These are phyloP conservation scores for Drosophila paramelanica DNA, from an alignment of 2,888 invertebrate genomes.

Conservation along the genomic window DNA sequence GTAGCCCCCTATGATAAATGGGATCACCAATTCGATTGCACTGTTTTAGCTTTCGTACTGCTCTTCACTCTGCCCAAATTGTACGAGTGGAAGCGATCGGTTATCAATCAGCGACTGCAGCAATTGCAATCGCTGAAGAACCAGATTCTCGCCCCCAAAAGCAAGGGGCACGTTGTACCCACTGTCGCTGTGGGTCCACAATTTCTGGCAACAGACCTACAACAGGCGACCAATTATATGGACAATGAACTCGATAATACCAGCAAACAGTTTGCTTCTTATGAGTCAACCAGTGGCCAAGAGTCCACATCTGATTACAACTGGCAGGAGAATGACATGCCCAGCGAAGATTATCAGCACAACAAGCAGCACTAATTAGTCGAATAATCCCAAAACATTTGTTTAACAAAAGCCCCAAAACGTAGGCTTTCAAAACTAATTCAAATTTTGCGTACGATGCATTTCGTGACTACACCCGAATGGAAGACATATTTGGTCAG, in stretches of 20 bases:
- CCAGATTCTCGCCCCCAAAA: constrained; percentile 9
- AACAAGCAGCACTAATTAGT: constrained; percentile 22
- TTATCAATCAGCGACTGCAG: constrained; percentile 25
- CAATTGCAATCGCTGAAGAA: constrained; percentile 16
- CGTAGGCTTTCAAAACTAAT: background rate
- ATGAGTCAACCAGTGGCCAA: constrained; percentile 1
- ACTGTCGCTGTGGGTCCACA: constrained; percentile 35
- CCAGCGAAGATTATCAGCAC: constrained; percentile 5
- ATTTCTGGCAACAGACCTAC: background rate
- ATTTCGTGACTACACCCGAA: background rate
- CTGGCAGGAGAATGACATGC: constrained; percentile 24
- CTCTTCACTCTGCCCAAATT: constrained; percentile 61
- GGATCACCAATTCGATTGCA: background rate
- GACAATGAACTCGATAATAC: constrained; percentile 1
- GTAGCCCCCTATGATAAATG: background rate
- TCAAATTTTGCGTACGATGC: constrained; percentile 6
- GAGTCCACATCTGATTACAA: constrained; percentile 4
- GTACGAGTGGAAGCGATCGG: constrained; percentile 39
- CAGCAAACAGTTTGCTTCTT: background rate
- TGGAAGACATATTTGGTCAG: too few species aligned
- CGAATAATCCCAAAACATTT: background rate
- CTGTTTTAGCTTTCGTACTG: constrained; percentile 33
- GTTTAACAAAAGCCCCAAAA: background rate
- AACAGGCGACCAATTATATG: constrained; percentile 1
- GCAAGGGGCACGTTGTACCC: constrained; percentile 5